Base-by-base conservation (phyloP, 2,113 vertebrate genomes). In the Elephas maximus region DNA sequence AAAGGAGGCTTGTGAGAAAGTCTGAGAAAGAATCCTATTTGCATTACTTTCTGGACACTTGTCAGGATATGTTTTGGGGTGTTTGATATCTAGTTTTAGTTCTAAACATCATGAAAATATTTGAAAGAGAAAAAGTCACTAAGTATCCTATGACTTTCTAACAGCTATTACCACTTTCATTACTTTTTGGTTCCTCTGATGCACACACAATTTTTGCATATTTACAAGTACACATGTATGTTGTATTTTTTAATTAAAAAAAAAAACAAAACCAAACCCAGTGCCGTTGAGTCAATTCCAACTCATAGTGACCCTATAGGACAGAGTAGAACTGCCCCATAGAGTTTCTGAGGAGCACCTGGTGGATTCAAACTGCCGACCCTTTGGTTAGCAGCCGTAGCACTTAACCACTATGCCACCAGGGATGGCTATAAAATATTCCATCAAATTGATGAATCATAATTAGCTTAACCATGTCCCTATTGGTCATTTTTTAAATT, bases 41-140 rank as follows among this genome's bases (percentile, higher is more conserved):
- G 48, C 8, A 41, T 77, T 1, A 6, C n/a, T 95, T 81, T 92
- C 60, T 95, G n/a, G 82, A 80, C 44, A 79, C 48, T 51, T 93
- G 24, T 88, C 60, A 77, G 73, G 17, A 10, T 77, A 76, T 26
- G 14, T 93, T 90, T 69, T 24, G 41, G 21, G 53, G 33, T 77
- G 30, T 79, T 95, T 69, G n/a, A 90, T 86, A 79, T 78, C 28
- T 94, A 18, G 62, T 88, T 94, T 81, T 95, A 65, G 2, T 82
- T 86, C 23, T 92, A 92, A 97, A 71, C 23, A 67, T 74, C 53
- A 89, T 94, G 69, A 65, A 91, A 77, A 85, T 85, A 81, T 67
- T 23, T 85, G 14, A 14, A 93, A 91, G n/a, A 63, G 37, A 76
- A 81, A 79, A 88, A 18, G 28, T 65, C 48, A 91, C 14, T 45